Evolutionary conservation across 2,888 invertebrate genomes (phyloP).

Genomic region (Zygogramma bicolorata): DNA sequence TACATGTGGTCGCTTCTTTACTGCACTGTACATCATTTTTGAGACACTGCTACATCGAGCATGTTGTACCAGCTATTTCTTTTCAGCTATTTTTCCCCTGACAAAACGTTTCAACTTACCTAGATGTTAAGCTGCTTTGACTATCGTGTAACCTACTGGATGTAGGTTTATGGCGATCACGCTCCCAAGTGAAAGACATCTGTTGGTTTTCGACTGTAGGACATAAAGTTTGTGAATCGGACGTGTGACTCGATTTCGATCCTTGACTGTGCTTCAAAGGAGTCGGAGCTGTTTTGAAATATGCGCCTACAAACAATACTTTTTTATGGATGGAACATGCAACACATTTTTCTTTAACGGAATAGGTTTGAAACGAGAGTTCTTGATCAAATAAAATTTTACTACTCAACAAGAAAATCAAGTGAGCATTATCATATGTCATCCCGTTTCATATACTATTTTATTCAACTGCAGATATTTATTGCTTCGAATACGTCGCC

Average conservation of each 20-base stretch:
- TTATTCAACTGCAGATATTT: no score
- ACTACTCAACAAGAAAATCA: no score
- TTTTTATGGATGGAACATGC: background rate
- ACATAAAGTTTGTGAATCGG: slow-evolving; percentile 56
- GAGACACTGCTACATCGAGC: no score
- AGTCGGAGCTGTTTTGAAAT: slow-evolving; percentile 58
- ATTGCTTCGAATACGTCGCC: no score
- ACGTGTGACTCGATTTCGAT: slow-evolving; percentile 61
- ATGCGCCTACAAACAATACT: slow-evolving; percentile 53
- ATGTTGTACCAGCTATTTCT: no score
- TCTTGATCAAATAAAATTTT: no score
- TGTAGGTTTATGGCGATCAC: slow-evolving; percentile 54
- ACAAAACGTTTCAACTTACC: slow-evolving; percentile 41
- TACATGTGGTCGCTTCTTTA: no score
- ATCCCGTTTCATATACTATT: no score
- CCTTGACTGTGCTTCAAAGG: slow-evolving; percentile 57
- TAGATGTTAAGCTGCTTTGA: slow-evolving; percentile 64
- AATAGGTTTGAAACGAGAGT: no score
- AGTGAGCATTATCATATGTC: no score
- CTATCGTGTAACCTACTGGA: slow-evolving; percentile 62
- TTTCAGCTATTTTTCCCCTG: background rate
- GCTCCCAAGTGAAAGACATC: slow-evolving; percentile 54
- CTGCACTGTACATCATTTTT: no score
- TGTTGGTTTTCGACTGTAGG: slow-evolving; percentile 39
- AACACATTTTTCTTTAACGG: no score